Conservation (phyloP, 2,113 vertebrate species). For the Capricornis sumatraensis region DNA sequence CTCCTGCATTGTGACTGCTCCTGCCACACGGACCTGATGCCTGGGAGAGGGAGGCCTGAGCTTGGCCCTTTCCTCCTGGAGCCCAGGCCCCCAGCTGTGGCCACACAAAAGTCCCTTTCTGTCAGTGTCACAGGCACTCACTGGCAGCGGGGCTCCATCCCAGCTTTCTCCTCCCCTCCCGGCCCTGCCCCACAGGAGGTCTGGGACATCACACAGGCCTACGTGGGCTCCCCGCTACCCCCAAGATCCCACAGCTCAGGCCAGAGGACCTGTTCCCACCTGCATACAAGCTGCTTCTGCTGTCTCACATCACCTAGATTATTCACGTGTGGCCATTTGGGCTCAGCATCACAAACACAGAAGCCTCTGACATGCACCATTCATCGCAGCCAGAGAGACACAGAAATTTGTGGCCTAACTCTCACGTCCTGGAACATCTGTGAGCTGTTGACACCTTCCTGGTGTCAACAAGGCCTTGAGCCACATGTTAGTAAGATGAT, state of each 20-base stretch:
- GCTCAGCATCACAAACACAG: neutral
- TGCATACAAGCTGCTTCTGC: neutral
- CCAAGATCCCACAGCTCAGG: fast-evolving
- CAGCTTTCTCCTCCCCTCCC: too few species aligned
- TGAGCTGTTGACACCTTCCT: neutral
- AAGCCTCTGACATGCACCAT: fast-evolving
- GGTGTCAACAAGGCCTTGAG: neutral
- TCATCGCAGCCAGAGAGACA: fast-evolving
- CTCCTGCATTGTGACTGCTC: neutral
- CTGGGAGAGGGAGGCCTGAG: neutral
- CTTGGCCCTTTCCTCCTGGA: neutral
- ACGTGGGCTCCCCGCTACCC: too few species aligned
- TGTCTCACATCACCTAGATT: neutral
- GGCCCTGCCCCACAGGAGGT: neutral
- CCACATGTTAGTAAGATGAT: neutral
- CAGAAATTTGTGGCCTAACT: fast-evolving
- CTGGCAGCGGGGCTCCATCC: neutral
- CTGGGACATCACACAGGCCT: neutral
- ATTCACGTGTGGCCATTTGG: fast-evolving
- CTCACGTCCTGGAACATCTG: fast-evolving
- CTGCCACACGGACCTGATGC: neutral
- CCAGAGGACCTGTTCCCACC: neutral
- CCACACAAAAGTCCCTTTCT: neutral
- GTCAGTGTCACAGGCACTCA: neutral
- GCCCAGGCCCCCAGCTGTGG: neutral